Percentiles rank a stretch among this genome's conserved stretches.
These are phyloP conservation scores for Harpagus bidentatus DNA, from an alignment of 2,113 vertebrate species.

Conservation along the genomic window DNA sequence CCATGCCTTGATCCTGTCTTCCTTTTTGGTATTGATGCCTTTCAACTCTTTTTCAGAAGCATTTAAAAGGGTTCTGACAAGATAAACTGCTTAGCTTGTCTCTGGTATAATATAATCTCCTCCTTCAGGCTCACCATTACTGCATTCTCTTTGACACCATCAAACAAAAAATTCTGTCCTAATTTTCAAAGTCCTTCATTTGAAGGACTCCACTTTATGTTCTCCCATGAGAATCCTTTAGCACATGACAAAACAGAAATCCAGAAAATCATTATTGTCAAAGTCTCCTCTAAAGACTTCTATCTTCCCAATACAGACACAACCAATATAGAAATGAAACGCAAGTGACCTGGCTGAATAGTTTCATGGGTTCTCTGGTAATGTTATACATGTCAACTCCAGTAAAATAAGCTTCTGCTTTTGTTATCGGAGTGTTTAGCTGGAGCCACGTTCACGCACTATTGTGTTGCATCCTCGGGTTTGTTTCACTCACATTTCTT, in stretches of 20 bases:
- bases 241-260: not conserved
- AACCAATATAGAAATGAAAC: not conserved
- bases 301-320: not conserved
- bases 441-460: not conserved
- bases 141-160: not conserved
- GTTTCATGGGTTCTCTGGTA: not conserved
- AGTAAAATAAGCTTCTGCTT: not conserved
- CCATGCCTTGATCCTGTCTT: not conserved
- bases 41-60: not conserved
- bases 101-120: not conserved
- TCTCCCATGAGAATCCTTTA: not conserved
- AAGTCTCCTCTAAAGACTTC: not conserved
- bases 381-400: not conserved
- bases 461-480: not conserved
- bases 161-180: not conserved
- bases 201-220: not conserved
- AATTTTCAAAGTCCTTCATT: not conserved
- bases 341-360: not conserved
- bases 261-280: not conserved
- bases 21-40: not conserved
- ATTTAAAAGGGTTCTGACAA: not conserved
- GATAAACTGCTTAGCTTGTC: not conserved
- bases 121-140: not conserved
- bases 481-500: not conserved
- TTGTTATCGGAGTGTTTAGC: not conserved